These are phyloP conservation scores for Phytoseiulus persimilis DNA, from an alignment of 2,888 invertebrate species.

Conservation along the genomic window DNA sequence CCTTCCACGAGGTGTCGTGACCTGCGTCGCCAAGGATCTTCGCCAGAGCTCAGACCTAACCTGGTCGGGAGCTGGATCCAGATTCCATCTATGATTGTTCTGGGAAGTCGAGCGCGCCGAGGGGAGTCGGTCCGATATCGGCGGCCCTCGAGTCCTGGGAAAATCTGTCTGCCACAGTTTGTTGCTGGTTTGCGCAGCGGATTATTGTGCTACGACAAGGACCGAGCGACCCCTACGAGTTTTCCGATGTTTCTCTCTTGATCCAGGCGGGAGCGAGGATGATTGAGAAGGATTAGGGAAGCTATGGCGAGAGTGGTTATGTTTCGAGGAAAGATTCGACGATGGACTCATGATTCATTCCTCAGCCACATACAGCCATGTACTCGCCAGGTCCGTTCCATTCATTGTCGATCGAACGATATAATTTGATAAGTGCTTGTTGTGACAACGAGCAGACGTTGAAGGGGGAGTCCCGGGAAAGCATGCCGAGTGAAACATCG, in stretches of 20 bases:
- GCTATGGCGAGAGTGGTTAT: neutral
- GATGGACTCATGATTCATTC: neutral
- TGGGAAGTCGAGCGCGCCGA: too few species aligned
- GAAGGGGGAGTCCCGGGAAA: neutral
- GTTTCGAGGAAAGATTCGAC: neutral
- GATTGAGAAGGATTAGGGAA: neutral
- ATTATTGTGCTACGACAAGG: neutral
- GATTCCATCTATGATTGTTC: too few species aligned
- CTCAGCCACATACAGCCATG: neutral
- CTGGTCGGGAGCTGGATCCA: too few species aligned
- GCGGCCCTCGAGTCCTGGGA: neutral
- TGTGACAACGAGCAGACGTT: slow-evolving; percentile 33
- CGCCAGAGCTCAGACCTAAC: too few species aligned
- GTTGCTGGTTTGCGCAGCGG: neutral
- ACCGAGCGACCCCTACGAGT: neutral
- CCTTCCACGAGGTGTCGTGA: too few species aligned
- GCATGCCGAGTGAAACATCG: neutral
- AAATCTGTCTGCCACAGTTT: neutral
- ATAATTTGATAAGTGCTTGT: slow-evolving; percentile 32
- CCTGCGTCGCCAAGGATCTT: too few species aligned
- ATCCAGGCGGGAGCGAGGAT: neutral
- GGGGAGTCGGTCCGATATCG: neutral
- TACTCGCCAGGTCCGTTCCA: neutral
- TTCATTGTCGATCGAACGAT: slow-evolving; percentile 25
- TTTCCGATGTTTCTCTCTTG: neutral